phyloP scores from a whole-genome alignment of 1,140 invertebrate species.

The Colletes latitarsis region DNA sequence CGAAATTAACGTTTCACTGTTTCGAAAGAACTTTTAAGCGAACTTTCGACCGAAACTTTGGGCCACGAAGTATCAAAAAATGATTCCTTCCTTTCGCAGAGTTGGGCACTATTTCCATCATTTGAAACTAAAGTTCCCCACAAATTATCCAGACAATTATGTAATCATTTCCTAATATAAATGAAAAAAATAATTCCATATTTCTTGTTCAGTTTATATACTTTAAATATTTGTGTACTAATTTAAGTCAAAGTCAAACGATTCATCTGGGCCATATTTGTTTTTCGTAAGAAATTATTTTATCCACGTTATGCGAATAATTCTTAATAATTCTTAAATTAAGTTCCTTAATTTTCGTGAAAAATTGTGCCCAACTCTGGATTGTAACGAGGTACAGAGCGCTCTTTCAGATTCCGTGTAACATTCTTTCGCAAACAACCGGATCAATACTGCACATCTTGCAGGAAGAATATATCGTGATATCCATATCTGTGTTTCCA shows the following conservation, averaged over 20 bases:
- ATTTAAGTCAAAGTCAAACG: too few relatives aligned
- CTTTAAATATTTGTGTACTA: too few relatives aligned
- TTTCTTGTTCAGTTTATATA: too few relatives aligned
- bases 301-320: neutral
- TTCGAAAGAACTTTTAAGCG: neutral
- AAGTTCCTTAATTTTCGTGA: too few relatives aligned
- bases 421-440: conserved; percentile 34
- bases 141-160: too few relatives aligned
- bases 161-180: neutral
- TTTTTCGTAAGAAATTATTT: neutral
- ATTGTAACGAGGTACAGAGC: neutral
- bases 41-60: neutral
- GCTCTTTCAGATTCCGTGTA: conserved; percentile 18
- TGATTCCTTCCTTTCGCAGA: neutral
- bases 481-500: conserved; percentile 12
- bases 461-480: conserved; percentile 31
- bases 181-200: neutral
- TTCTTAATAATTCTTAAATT: neutral
- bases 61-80: neutral
- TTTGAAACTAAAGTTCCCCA: too few relatives aligned
- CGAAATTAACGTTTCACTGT: conserved; percentile 36
- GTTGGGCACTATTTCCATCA: too few relatives aligned
- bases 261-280: neutral
- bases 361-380: neutral
- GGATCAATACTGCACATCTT: conserved; percentile 39